These are phyloP conservation scores for Cancer borealis DNA, from an alignment of 2,888 invertebrate genomes.

Conservation along the genomic window DNA sequence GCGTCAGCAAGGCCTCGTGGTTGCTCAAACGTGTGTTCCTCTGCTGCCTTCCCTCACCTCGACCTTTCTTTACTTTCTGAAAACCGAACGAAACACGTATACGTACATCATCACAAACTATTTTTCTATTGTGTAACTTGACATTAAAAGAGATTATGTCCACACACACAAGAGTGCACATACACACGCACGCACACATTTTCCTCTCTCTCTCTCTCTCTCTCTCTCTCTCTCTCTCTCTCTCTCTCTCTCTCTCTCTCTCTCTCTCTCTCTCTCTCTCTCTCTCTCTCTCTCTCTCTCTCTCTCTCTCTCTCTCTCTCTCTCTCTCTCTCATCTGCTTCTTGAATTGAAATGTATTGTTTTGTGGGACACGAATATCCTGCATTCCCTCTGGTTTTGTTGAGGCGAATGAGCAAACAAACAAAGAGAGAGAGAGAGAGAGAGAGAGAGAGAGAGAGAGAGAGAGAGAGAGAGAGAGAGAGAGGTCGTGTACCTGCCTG, in stretches of 20 bases:
- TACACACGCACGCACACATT: slow-evolving; percentile 52
- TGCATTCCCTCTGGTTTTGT: background rate
- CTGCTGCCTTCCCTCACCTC: background rate
- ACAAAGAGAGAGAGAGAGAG: slow-evolving; percentile 14
- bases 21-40: background rate
- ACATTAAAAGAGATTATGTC: slow-evolving; percentile 24
- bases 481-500: background rate
- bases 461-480: slow-evolving; percentile 11
- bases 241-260: slow-evolving; percentile 43
- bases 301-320: slow-evolving; percentile 49
- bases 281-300: slow-evolving; percentile 51
- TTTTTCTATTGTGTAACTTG: slow-evolving; percentile 13
- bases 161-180: slow-evolving; percentile 26
- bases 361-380: background rate
- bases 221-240: background rate
- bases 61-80: background rate
- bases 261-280: slow-evolving; percentile 52
- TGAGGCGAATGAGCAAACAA: background rate
- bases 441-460: background rate
- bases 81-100: background rate
- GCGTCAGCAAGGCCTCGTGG: background rate
- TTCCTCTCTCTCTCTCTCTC: background rate
- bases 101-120: slow-evolving; percentile 26
- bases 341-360: background rate
- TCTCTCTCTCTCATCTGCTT: background rate